phyloP scores from a whole-genome alignment of 2,888 invertebrate species.

The Ophion ventricosus region DNA sequence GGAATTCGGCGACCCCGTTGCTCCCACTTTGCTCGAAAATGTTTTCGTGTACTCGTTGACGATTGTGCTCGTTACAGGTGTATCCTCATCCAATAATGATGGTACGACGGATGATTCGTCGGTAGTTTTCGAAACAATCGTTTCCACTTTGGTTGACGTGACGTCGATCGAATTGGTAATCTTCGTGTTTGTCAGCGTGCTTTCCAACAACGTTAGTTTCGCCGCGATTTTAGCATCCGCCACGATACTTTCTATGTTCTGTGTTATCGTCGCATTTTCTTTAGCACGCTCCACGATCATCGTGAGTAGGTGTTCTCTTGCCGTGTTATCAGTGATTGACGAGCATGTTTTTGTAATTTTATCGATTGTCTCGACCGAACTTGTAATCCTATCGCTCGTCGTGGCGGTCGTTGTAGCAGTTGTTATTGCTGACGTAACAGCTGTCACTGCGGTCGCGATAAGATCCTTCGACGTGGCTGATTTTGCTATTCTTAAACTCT shows the following conservation, averaged over 20 bases:
- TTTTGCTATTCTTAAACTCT: slow-evolving; percentile 70
- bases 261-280: slow-evolving; percentile 66
- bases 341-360: slow-evolving; percentile 58
- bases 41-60: slow-evolving; percentile 26
- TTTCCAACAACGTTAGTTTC: slow-evolving; percentile 73
- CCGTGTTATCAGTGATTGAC: slow-evolving; percentile 43
- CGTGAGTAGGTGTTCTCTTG: slow-evolving; percentile 66
- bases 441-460: slow-evolving; percentile 20
- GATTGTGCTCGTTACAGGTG: not conserved
- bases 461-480: slow-evolving; percentile 61
- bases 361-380: slow-evolving; percentile 23
- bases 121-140: slow-evolving; percentile 5
- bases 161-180: slow-evolving; percentile 56
- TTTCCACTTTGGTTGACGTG: slow-evolving; percentile 40
- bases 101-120: not conserved
- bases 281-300: slow-evolving; percentile 70
- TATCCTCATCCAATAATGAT: not conserved
- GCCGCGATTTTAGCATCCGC: slow-evolving; percentile 79
- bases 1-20: slow-evolving; percentile 26
- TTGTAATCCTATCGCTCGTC: slow-evolving; percentile 15
- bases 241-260: slow-evolving; percentile 75
- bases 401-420: slow-evolving; percentile 8
- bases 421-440: slow-evolving; percentile 70
- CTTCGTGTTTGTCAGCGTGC: slow-evolving; percentile 23
- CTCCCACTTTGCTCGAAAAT: slow-evolving; percentile 24